Percentiles rank a stretch among this genome's conserved stretches.
These are phyloP conservation scores for Pagetopsis macropterus DNA, from an alignment of 2,797 vertebrate genomes.

Conservation along the genomic window DNA sequence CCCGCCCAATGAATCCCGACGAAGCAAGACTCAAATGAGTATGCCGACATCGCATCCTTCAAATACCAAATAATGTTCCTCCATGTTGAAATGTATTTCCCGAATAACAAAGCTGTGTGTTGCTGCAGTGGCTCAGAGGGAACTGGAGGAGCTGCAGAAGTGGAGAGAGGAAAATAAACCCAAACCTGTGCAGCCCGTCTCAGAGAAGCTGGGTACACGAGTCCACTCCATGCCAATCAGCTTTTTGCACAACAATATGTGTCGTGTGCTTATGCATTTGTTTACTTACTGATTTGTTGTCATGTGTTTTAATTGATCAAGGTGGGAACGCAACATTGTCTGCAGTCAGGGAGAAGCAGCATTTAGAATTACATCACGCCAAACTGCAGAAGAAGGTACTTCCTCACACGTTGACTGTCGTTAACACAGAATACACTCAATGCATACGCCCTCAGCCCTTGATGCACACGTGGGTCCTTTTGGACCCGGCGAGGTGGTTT, in stretches of 20 bases:
- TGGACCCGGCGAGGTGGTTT: too few relatives aligned
- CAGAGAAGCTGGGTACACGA: conserved; percentile 84
- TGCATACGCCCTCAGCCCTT: background rate
- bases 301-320: conserved; percentile 48
- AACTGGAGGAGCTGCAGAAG: conserved; percentile 74
- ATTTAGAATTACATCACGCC: conserved; percentile 61
- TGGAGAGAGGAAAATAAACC: conserved; percentile 78
- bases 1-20: conserved; percentile 79
- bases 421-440: background rate
- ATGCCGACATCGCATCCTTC: conserved; percentile 45
- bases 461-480: too few relatives aligned
- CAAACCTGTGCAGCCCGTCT: conserved; percentile 71
- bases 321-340: conserved; percentile 82
- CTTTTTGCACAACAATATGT: background rate
- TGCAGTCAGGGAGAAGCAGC: conserved; percentile 86
- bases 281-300: too few relatives aligned
- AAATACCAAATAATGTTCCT: background rate
- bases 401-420: background rate
- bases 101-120: background rate
- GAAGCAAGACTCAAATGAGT: conserved; percentile 81
- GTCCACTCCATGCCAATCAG: background rate
- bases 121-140: conserved; percentile 84
- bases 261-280: background rate
- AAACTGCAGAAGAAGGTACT: conserved; percentile 89
- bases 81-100: background rate